Percentiles rank a stretch among this genome's conserved stretches.
Evolutionary conservation across 2,113 vertebrate genomes (phyloP).

Genomic region (Corythoichthys haematopterus): DNA sequence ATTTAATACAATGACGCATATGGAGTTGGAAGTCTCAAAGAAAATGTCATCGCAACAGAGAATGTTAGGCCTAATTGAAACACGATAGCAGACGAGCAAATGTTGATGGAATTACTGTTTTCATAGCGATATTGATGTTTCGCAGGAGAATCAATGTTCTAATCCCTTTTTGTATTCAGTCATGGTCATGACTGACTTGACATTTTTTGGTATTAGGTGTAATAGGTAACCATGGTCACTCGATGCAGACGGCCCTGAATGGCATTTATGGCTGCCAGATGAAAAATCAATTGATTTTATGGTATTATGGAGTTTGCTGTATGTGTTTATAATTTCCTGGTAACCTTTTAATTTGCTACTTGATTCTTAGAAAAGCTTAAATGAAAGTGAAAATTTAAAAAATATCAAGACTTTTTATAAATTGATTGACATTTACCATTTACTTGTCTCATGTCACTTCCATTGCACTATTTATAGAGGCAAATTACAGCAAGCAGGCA

Average conservation of each 20-base stretch:
- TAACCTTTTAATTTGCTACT: not conserved
- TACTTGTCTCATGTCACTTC: not conserved
- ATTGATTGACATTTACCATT: not conserved
- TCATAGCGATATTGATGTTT: not conserved
- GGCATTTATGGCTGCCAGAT: not conserved
- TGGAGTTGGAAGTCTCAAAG: constrained; percentile 15
- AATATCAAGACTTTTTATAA: not conserved
- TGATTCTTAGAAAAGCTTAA: not conserved
- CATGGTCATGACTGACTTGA: not conserved
- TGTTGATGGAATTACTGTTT: not conserved
- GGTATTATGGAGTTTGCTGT: not conserved
- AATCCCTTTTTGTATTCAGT: not conserved
- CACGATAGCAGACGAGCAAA: not conserved
- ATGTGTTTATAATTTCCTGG: not conserved
- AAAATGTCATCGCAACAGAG: constrained; percentile 7
- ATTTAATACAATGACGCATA: constrained; percentile 24
- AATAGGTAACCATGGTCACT: not conserved
- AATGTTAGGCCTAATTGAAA: not conserved
- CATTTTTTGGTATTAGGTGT: not conserved
- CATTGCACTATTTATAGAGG: not conserved
- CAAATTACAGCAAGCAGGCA: constrained; percentile 13
- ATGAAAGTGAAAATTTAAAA: not conserved
- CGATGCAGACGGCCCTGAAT: not conserved
- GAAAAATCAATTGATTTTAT: not conserved
- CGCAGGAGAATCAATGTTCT: not conserved